Evolutionary conservation across 2,888 invertebrate species (phyloP), one percentile per base, ranked within the genome.

Genomic region (Cantharis rustica): DNA sequence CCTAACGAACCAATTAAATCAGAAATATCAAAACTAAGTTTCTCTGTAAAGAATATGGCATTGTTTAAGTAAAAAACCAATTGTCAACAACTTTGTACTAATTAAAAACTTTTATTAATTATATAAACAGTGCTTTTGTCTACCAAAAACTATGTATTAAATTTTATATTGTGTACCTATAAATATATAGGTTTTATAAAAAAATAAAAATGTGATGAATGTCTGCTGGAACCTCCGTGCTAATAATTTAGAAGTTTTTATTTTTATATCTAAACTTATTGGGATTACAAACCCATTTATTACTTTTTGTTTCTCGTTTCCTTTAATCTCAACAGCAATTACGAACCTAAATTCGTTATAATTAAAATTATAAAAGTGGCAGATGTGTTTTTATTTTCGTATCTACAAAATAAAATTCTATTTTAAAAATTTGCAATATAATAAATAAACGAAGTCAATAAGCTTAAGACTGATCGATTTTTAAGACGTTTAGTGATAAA

Each of bases 301-400:
- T 75, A 75, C 66, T 66, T 75, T 75, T 75, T 75, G 74, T 75
- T 75, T 74, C 69, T 66, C 74, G 70, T 75, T 75, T 64, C 70
- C 61, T 66, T 70, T 75, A 75, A 75, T 75, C 74, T 70, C 27
- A 23, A 74, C 69, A 70, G 64, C 70, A 75, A 75, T 75, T 75
- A 75, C 23, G 23, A 47, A 64, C 70, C 70, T 69, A 70, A 75
- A 75, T 70, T 75, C 70, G 63, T 70, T 75, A 75, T 75, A 75
- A 75, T 75, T 75, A 70, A 75, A 75, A 71, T 70, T 15, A n/a
- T 17, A n/a, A 11, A 17, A 31, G 10, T 70, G 20, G 70, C 74
- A 75, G 74, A 75, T 75, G 74, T 26, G 74, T 61, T 74, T 69
- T 66, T 66, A 66, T 66, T 20, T 64, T 66, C 47, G n/a, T 47